These are phyloP conservation scores for Myripristis jacobus DNA, from an alignment of 2,797 vertebrate species.

Conservation along the genomic window DNA sequence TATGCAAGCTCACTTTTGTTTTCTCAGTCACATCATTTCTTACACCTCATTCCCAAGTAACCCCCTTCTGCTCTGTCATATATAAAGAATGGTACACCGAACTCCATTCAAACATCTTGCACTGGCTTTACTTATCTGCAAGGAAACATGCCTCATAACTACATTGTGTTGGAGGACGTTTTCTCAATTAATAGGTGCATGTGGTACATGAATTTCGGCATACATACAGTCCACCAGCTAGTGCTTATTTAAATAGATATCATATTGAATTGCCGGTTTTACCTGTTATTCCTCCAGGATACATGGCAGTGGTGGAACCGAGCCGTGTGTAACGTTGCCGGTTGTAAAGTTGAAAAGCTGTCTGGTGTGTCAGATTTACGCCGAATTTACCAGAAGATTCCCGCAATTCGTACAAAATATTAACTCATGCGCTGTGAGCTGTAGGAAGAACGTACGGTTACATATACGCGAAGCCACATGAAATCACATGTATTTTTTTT, in stretches of 20 bases:
- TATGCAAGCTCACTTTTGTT: constrained; percentile 47
- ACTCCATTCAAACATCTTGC: too few species aligned
- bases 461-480: too few species aligned
- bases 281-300: not conserved
- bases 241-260: not conserved
- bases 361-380: too few species aligned
- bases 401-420: too few species aligned
- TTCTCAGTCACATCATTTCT: constrained; percentile 22
- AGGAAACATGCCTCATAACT: not conserved
- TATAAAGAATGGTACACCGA: not conserved
- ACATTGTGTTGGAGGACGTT: not conserved
- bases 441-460: too few species aligned
- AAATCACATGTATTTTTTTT: too few species aligned
- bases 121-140: not conserved
- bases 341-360: too few species aligned
- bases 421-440: too few species aligned
- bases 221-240: not conserved
- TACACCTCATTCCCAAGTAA: constrained; percentile 26
- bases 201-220: constrained; percentile 1
- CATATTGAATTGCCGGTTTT: not conserved
- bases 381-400: too few species aligned
- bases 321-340: too few species aligned
- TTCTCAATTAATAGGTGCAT: not conserved
- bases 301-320: too few species aligned
- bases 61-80: not conserved